Base-by-base conservation (phyloP, 2,797 vertebrate species). In the Betta splendens region DNA sequence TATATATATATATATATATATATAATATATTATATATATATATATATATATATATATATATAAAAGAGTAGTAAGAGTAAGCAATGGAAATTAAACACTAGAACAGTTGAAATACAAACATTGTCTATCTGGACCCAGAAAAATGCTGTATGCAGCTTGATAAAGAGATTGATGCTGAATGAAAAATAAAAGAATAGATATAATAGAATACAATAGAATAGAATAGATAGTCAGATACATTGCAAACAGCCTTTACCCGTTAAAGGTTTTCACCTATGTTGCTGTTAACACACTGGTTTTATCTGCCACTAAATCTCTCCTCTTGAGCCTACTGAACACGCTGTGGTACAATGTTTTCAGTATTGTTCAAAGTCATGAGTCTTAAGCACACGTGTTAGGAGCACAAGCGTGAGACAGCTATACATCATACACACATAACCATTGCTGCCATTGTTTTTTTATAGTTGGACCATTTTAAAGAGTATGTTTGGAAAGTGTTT, bases 201-300 rank as follows among this genome's bases (percentile, higher is more conserved):
- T n/a, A n/a, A n/a, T n/a, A n/a, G n/a, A n/a, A n/a, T n/a, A n/a
- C n/a, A n/a, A n/a, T n/a, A 46, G 40, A 53, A 48, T 22, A 26
- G 47, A 42, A 35, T 3, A 35, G 53, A 57, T n/a, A 49, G 18
- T 35, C 22, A 4, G 36, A 25, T 18, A 50, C 62, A 64, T 77
- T 62, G 55, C 63, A 61, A 64, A 66, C 46, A 60, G 49, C 32
- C 40, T 68, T 81, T 75, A 61, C 53, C 15, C 48, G 49, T 59
- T 29, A 20, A 26, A 64, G 49, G 6, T 38, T 68, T 67, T 70
- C 28, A 64, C 9, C 21, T 43, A 43, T 46, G 47, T 36, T 5
- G 6, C 8, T 0, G 6, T 50, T 69, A 55, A 71, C 55, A 22
- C 47, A 36, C 64, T 21, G 42, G 15, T 64, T 47, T 43, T n/a